Percentiles rank a stretch among this genome's conserved stretches.
These are phyloP conservation scores for Lithobius niger DNA, from an alignment of 1,140 invertebrate species.

Conservation along the genomic window DNA sequence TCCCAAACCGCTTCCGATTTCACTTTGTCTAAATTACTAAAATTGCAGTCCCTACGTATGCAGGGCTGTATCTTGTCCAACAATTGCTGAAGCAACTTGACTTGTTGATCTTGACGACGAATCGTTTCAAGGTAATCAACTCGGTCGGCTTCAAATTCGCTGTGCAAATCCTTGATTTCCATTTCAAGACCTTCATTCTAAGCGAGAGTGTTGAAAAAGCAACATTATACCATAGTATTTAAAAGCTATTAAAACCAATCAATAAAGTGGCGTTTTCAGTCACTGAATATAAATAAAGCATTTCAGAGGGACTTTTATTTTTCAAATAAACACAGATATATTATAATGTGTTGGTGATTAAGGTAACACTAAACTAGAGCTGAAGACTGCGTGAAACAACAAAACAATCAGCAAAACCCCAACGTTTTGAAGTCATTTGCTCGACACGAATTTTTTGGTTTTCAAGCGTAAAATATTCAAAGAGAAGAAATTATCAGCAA, in stretches of 20 bases:
- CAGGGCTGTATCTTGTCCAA: constrained; percentile 54
- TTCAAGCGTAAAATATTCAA: too few species aligned
- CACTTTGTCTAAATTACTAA: constrained; percentile 51
- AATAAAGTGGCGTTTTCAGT: not conserved
- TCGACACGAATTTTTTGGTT: too few species aligned
- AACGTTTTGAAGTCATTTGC: too few species aligned
- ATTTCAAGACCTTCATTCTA: constrained; percentile 47
- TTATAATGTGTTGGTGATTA: too few species aligned
- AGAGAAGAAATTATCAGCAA: too few species aligned
- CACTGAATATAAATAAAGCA: too few species aligned
- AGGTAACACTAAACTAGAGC: too few species aligned
- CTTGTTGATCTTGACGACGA: constrained; percentile 53
- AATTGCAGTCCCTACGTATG: constrained; percentile 59
- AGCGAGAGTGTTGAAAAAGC: too few species aligned
- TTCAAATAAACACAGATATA: too few species aligned
- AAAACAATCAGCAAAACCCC: too few species aligned
- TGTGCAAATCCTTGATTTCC: constrained; percentile 63
- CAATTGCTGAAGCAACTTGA: constrained; percentile 53
- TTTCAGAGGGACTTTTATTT: too few species aligned
- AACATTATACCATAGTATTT: not conserved
- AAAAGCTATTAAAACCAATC: not conserved
- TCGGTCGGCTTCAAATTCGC: constrained; percentile 69
- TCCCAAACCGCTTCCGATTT: constrained; percentile 58
- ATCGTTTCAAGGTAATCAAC: constrained; percentile 77
- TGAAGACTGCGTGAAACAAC: too few species aligned